A percentile compares a stretch with the other conserved stretches of the same genome.
Conservation (phyloP, 2,888 invertebrate species). For the Epicampocera succincta region DNA sequence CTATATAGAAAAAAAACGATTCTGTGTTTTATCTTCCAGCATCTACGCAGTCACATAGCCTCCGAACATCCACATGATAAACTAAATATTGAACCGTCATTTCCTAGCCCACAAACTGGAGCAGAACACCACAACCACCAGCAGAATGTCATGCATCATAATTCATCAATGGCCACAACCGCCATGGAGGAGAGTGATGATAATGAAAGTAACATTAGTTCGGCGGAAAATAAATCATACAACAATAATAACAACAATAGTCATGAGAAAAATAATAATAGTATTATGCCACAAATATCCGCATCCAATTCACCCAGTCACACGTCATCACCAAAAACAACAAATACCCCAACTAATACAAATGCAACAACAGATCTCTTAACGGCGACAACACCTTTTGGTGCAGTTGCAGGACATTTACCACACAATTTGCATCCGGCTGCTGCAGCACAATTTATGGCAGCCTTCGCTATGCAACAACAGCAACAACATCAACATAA, state of each 20-base stretch:
- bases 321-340: slow-evolving; percentile 73
- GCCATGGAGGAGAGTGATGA: slow-evolving; percentile 63
- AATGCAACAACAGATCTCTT: slow-evolving; percentile 67
- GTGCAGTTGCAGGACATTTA: slow-evolving; percentile 71
- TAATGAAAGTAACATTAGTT: slow-evolving; percentile 65
- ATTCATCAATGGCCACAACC: slow-evolving; percentile 41
- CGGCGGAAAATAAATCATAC: slow-evolving; percentile 71
- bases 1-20: no score
- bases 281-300: slow-evolving; percentile 70
- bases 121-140: slow-evolving; percentile 44
- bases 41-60: slow-evolving; percentile 82
- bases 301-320: slow-evolving; percentile 65
- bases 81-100: slow-evolving; percentile 75
- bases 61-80: slow-evolving; percentile 81
- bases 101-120: slow-evolving; percentile 61
- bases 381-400: slow-evolving; percentile 63
- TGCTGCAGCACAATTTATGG: slow-evolving; percentile 77
- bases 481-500: slow-evolving; percentile 61
- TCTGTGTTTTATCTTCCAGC: slow-evolving; percentile 70
- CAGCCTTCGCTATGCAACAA: slow-evolving; percentile 78
- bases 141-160: slow-evolving; percentile 34
- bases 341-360: slow-evolving; percentile 48
- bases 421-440: slow-evolving; percentile 73
- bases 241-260: slow-evolving; percentile 73
- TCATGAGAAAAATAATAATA: slow-evolving; percentile 71